Percentiles rank a stretch among this genome's conserved stretches.
phyloP scores from a whole-genome alignment of 1,140 invertebrate genomes.

The Calephelis virginiensis region DNA sequence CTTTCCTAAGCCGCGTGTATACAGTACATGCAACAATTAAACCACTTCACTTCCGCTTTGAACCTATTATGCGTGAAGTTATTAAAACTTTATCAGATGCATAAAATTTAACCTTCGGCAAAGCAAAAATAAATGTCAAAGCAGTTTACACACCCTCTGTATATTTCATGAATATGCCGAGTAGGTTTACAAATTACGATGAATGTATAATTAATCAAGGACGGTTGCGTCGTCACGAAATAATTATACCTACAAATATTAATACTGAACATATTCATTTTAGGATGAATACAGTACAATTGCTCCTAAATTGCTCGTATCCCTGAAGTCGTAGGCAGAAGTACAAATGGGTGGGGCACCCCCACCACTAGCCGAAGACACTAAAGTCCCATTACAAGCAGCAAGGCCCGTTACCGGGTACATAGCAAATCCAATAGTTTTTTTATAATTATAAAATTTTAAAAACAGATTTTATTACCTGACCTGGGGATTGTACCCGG shows the following conservation, averaged over 20 bases:
- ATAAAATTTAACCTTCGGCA: conserved; percentile 13
- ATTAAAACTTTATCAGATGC: conserved; percentile 17
- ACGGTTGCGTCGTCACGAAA: conserved; percentile 1
- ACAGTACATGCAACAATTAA: conserved; percentile 2
- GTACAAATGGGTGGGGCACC: too few species aligned
- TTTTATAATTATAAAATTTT: too few species aligned
- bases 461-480: too few species aligned
- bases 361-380: too few species aligned
- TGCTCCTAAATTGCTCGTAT: too few species aligned
- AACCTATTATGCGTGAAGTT: conserved; percentile 11
- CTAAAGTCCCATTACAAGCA: too few species aligned
- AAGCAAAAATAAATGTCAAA: conserved; percentile 15
- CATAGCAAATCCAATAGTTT: too few species aligned
- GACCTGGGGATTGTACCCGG: too few species aligned
- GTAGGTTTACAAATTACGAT: conserved; percentile 23
- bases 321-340: too few species aligned
- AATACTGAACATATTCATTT: neutral
- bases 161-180: conserved; percentile 28
- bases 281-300: neutral
- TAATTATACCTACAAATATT: conserved; percentile 10
- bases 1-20: neutral
- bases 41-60: neutral
- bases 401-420: too few species aligned
- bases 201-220: conserved; percentile 22
- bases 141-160: conserved; percentile 17